Base-by-base conservation (phyloP, 2,113 vertebrate species). In the Emydura subglobosa region DNA sequence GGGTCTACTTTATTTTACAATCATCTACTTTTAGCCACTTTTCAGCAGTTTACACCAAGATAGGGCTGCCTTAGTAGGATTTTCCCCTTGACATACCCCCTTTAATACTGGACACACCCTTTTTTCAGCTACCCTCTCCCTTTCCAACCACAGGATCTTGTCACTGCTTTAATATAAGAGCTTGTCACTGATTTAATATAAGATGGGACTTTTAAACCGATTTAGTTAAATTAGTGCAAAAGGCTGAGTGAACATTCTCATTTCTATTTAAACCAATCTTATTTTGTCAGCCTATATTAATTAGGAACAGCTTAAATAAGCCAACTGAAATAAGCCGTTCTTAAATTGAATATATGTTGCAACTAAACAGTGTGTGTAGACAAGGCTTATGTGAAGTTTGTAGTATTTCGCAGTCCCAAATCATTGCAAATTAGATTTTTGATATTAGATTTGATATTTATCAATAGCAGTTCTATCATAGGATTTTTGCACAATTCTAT, bases 51-150 rank as follows among this genome's bases (percentile, higher is more conserved):
- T 53, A 39, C 17, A 59, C 0, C 6, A 39, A 76, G 49, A 55
- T 24, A 34, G 29, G 0, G 0, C 29, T 25, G 65, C 39, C 12
- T 81, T 53, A 51, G 61, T 0, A 0, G 34, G 82, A 65, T 39
- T 90, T 54, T 4, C 24, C 88, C 86, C 76, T 79, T 83, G 79
- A 65, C 76, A 31, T 59, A 17, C 7, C 25, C 72, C 68, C 93
- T 34, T 86, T 89, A 27, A 47, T 83, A 53, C 4, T 21, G 82
- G 21, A 44, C n/a, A 57, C 49, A 53, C 50, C 51, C 42, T 76
- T 86, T 80, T 92, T 50, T 29, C 57, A 61, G 34, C 29, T 87
- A 89, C 51, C 81, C 94, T 7, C 85, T 90, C 44, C n/a, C 44
- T 85, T 39, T 8, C 76, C 72, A 29, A 85, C 42, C 0, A 0